Evolutionary conservation across 2,113 vertebrate species (phyloP).

Genomic region (Hypomesus transpacificus): DNA sequence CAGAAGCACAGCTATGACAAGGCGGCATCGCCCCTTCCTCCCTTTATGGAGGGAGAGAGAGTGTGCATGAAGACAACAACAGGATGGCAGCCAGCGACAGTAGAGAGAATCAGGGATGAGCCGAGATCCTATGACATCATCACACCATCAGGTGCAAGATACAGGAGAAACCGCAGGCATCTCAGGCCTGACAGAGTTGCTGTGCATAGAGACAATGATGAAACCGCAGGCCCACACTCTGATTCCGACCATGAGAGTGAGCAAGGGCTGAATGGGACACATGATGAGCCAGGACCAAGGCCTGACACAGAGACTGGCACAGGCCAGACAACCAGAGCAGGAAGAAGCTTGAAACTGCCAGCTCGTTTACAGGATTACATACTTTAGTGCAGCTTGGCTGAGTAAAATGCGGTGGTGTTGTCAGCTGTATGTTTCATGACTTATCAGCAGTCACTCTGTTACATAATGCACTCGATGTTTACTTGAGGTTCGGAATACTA

Average conservation of each 20-base stretch:
- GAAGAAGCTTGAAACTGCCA: not conserved
- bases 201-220: not conserved
- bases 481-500: too few species aligned
- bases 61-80: constrained; percentile 15
- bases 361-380: not conserved
- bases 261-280: too few species aligned
- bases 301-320: not conserved
- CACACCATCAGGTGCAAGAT: constrained; percentile 3
- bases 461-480: too few species aligned
- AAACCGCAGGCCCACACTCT: not conserved
- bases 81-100: constrained; percentile 12
- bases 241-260: not conserved
- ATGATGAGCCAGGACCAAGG: too few species aligned
- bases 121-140: constrained; percentile 12
- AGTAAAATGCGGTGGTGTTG: too few species aligned
- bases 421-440: too few species aligned
- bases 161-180: constrained; percentile 14
- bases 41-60: not conserved
- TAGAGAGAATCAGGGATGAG: constrained; percentile 19
- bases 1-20: constrained; percentile 10
- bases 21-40: not conserved
- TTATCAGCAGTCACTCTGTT: too few species aligned
- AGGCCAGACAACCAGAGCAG: not conserved
- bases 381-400: not conserved
- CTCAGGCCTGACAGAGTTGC: constrained; percentile 1